These are phyloP conservation scores for Cotesia glomerata DNA, from an alignment of 1,140 invertebrate genomes.

Conservation along the genomic window DNA sequence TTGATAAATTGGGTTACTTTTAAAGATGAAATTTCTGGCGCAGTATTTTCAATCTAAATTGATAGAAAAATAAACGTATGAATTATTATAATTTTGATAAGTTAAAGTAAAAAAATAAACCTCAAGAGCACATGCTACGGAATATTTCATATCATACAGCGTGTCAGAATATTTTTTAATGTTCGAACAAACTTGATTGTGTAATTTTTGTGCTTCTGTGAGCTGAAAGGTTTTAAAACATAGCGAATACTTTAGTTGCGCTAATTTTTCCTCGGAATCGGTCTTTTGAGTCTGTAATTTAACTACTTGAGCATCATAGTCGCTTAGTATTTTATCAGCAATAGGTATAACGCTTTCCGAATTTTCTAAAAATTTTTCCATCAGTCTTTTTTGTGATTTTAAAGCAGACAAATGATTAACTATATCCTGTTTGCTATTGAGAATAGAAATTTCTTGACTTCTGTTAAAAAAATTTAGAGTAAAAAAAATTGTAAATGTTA, in stretches of 20 bases:
- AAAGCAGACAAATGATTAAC: not conserved
- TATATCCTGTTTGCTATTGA: not conserved
- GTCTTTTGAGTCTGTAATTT: slow-evolving; percentile 13
- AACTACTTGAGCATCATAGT: slow-evolving; percentile 21
- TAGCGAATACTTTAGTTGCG: slow-evolving; percentile 36
- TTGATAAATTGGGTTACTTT: not conserved
- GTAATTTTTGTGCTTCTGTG: slow-evolving; percentile 18
- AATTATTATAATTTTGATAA: not conserved
- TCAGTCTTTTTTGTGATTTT: slow-evolving; percentile 37
- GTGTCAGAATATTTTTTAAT: slow-evolving; percentile 29
- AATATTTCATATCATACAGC: slow-evolving; percentile 43
- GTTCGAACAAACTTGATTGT: slow-evolving; percentile 19
- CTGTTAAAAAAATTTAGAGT: not conserved
- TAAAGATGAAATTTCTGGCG: not conserved
- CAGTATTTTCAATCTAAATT: not conserved
- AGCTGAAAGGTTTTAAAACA: slow-evolving; percentile 40
- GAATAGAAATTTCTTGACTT: not conserved
- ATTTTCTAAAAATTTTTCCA: slow-evolving; percentile 19
- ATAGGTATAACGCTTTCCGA: not conserved
- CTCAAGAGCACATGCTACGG: slow-evolving; percentile 37
- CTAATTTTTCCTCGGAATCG: slow-evolving; percentile 2
- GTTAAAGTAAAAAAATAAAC: not conserved
- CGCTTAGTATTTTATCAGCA: slow-evolving; percentile 25
- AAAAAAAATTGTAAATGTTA: not conserved
- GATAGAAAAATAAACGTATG: not conserved